These are phyloP conservation scores for Rhagium mordax DNA, from an alignment of 2,888 invertebrate genomes.

Conservation along the genomic window DNA sequence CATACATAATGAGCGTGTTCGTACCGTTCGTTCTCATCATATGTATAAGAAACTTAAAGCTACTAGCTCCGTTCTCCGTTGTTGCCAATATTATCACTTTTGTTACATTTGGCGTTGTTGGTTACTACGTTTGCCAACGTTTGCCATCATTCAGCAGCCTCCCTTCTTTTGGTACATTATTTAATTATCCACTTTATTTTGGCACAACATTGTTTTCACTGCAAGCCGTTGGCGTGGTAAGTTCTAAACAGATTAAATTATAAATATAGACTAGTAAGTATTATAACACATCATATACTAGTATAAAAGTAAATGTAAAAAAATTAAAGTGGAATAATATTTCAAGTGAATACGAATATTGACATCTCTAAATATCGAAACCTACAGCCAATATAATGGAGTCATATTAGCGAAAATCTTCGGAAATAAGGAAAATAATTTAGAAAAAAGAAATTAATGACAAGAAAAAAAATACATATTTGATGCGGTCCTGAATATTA, in stretches of 20 bases:
- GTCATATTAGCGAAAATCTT: no score
- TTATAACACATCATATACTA: no score
- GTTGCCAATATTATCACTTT: constrained; percentile 90
- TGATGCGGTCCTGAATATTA: no score
- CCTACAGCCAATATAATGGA: no score
- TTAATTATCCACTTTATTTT: constrained; percentile 91
- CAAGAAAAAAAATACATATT: no score
- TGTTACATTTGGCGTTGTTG: constrained; percentile 86
- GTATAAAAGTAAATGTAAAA: no score
- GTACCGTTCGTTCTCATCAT: constrained; percentile 84
- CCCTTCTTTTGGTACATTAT: constrained; percentile 76
- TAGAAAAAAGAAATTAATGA: no score
- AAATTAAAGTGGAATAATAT: no score
- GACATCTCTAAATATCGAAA: no score
- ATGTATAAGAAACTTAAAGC: constrained; percentile 88
- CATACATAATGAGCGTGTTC: constrained; percentile 66
- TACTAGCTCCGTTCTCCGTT: constrained; percentile 91
- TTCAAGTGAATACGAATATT: no score
- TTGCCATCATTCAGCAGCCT: constrained; percentile 77
- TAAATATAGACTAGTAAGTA: not conserved
- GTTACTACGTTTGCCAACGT: constrained; percentile 87
- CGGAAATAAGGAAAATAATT: no score
- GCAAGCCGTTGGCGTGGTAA: constrained; percentile 93
- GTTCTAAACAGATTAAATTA: constrained; percentile 62
- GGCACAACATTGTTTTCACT: constrained; percentile 97